Conservation (phyloP, 2,888 invertebrate genomes). For the Dicyrtoma fusca region DNA sequence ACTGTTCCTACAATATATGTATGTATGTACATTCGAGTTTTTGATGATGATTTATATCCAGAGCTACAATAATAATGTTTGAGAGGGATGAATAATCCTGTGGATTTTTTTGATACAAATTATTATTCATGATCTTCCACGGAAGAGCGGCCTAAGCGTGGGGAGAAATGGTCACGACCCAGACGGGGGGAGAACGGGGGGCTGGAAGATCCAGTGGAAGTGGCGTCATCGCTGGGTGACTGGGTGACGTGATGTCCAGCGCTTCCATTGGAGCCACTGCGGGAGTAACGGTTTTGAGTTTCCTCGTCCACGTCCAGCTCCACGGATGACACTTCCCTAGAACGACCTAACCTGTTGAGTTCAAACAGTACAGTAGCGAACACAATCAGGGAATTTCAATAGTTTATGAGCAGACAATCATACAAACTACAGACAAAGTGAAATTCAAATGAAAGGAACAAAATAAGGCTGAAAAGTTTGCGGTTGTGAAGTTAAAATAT, state of each 20-base stretch:
- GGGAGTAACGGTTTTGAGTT: constrained; percentile 8
- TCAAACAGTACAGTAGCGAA: not conserved
- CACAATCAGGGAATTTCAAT: not conserved
- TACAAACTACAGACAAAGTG: not conserved
- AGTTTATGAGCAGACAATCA: not conserved
- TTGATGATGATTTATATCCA: too few relatives aligned
- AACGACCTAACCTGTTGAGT: constrained; percentile 21
- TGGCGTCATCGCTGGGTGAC: constrained; percentile 13
- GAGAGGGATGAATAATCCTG: not conserved
- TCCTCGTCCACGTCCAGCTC: constrained; percentile 21
- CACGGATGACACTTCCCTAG: constrained; percentile 17
- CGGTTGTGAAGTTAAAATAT: too few relatives aligned
- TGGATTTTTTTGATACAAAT: not conserved
- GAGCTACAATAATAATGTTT: too few relatives aligned
- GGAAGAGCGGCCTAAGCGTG: constrained; percentile 24
- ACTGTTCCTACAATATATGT: not conserved
- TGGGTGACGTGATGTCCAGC: not conserved
- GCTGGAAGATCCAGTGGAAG: too few relatives aligned
- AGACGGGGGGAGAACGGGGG: constrained; percentile 15
- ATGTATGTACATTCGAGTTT: not conserved
- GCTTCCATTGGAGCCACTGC: constrained; percentile 3
- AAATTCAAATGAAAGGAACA: not conserved
- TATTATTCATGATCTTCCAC: constrained; percentile 23
- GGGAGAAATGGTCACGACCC: constrained; percentile 33
- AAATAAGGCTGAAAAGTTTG: not conserved